Conservation (phyloP, 2,888 invertebrate species). For the Leucania comma region DNA sequence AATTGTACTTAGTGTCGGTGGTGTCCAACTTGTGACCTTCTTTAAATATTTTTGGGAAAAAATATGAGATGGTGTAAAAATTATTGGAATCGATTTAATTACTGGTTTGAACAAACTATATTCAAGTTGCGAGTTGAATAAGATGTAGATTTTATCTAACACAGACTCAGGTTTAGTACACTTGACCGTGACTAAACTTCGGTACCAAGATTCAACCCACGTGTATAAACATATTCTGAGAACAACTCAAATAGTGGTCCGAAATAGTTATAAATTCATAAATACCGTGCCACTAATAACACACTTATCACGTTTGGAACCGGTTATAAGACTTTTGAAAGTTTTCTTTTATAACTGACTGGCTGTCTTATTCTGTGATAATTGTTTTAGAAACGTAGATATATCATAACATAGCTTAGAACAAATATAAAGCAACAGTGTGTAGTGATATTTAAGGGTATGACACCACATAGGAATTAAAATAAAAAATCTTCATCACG, state of each 20-base stretch:
- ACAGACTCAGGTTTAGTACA: background rate
- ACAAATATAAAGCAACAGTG: background rate
- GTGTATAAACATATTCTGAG: constrained; percentile 1
- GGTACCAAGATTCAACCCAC: background rate
- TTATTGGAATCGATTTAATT: too few relatives aligned
- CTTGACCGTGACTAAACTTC: background rate
- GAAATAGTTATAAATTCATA: constrained; percentile 26
- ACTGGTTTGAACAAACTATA: too few relatives aligned
- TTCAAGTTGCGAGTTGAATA: too few relatives aligned
- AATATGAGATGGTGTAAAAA: too few relatives aligned
- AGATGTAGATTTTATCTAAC: too few relatives aligned
- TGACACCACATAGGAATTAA: too few relatives aligned
- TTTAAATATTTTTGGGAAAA: too few relatives aligned
- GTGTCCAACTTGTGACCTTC: too few relatives aligned
- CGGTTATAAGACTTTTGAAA: constrained; percentile 47
- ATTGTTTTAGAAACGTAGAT: constrained; percentile 56
- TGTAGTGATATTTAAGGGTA: too few relatives aligned
- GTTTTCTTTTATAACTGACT: constrained; percentile 20
- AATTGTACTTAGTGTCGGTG: too few relatives aligned
- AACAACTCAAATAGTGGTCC: constrained; percentile 10
- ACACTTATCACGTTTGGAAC: constrained; percentile 32
- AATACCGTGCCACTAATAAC: constrained; percentile 23
- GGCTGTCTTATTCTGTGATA: constrained; percentile 28
- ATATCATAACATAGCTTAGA: background rate
- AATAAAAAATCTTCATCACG: too few relatives aligned